These are phyloP conservation scores for Schizaphis graminum DNA, from an alignment of 2,888 invertebrate genomes.

Conservation along the genomic window DNA sequence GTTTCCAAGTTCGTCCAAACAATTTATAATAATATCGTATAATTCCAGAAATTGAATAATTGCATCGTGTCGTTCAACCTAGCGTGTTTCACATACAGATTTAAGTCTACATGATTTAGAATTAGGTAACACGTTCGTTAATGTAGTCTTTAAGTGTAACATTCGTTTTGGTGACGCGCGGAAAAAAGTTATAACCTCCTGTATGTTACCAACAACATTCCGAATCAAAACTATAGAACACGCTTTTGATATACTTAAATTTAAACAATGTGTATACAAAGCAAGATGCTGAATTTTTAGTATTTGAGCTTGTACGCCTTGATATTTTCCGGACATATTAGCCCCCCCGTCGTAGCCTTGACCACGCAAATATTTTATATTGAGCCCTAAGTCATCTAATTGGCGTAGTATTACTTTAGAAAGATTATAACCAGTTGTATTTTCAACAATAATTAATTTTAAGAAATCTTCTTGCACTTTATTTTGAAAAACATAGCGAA, in stretches of 20 bases:
- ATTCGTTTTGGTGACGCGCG: not conserved
- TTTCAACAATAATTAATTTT: constrained; percentile 48
- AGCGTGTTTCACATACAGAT: constrained; percentile 50
- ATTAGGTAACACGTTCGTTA: constrained; percentile 27
- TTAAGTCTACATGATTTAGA: constrained; percentile 34
- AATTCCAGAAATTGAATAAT: constrained; percentile 44
- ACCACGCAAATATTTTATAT: constrained; percentile 50
- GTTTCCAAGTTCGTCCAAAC: not conserved
- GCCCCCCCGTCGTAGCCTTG: constrained; percentile 57
- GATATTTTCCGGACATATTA: constrained; percentile 60
- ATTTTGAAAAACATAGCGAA: not conserved
- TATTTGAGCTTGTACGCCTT: constrained; percentile 52
- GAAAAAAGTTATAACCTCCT: not conserved
- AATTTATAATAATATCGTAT: constrained; percentile 23
- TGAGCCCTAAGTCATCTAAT: constrained; percentile 42
- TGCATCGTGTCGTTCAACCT: constrained; percentile 38
- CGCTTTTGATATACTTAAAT: constrained; percentile 43
- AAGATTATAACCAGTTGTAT: constrained; percentile 36
- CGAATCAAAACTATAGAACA: not conserved
- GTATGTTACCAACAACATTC: constrained; percentile 2
- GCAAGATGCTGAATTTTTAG: constrained; percentile 52
- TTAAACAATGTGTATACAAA: constrained; percentile 51
- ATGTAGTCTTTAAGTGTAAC: constrained; percentile 4
- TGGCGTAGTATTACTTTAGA: constrained; percentile 30
- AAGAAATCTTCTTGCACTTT: constrained; percentile 28